Conservation (phyloP, 2,797 vertebrate species). For the Neopelma chrysocephalum region DNA sequence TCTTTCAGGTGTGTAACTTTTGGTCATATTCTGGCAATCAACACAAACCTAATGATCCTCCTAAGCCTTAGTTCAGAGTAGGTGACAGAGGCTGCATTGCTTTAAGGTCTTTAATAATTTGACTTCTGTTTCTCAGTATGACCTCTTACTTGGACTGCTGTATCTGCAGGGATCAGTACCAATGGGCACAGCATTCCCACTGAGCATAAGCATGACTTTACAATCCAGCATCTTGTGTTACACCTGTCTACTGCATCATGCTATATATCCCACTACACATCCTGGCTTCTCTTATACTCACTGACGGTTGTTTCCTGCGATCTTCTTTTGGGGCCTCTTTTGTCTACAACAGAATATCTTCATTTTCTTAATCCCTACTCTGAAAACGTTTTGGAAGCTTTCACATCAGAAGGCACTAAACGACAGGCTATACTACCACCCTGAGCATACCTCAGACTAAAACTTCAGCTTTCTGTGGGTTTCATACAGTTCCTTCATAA, state of each 20-base stretch:
- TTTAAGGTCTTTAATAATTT: not conserved
- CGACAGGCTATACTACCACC: not conserved
- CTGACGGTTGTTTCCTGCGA: not conserved
- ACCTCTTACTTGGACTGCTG: not conserved
- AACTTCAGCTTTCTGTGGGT: not conserved
- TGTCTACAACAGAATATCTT: not conserved
- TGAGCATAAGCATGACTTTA: not conserved
- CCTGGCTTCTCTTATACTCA: not conserved
- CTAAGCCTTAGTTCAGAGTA: not conserved
- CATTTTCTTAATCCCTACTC: not conserved
- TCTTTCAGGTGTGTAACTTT: not conserved
- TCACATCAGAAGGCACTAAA: not conserved
- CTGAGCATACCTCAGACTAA: not conserved
- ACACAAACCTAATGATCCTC: not conserved
- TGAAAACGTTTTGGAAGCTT: not conserved
- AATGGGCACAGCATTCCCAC: not conserved
- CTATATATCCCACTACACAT: not conserved
- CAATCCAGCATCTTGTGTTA: not conserved
- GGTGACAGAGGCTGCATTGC: not conserved
- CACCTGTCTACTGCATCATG: not conserved
- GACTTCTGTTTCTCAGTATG: not conserved
- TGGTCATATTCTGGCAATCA: not conserved
- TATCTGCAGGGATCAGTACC: not conserved
- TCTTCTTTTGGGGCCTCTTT: not conserved
- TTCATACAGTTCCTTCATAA: not conserved